Evolutionary conservation across 2,797 vertebrate genomes (phyloP).

Genomic region (Moxostoma hubbsi): DNA sequence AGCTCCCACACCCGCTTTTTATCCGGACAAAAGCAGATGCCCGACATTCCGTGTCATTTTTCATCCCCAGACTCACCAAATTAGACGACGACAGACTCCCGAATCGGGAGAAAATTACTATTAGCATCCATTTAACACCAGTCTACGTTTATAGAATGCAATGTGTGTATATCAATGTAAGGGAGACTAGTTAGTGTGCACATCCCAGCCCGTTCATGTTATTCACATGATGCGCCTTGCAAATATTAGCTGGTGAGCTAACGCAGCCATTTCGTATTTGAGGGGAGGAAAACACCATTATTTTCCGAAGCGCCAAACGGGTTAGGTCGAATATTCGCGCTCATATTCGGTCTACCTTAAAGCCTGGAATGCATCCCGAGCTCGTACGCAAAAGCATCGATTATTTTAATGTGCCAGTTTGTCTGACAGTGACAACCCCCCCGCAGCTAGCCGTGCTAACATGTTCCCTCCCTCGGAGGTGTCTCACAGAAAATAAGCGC

Average conservation of each 20-base stretch:
- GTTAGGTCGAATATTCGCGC: background rate
- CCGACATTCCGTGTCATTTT: constrained; percentile 63
- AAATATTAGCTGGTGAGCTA: constrained; percentile 40
- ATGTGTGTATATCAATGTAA: background rate
- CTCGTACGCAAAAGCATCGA: background rate
- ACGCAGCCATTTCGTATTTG: constrained; percentile 1
- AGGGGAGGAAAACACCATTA: background rate
- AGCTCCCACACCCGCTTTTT: constrained; percentile 52
- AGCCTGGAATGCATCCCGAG: too few species aligned
- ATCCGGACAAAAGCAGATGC: constrained; percentile 68
- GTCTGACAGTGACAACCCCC: constrained; percentile 46
- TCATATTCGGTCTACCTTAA: background rate
- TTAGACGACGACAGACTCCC: constrained; percentile 31
- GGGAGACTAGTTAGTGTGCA: background rate
- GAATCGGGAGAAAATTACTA: background rate
- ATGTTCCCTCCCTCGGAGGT: constrained; percentile 56
- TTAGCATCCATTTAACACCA: background rate
- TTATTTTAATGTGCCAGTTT: constrained; percentile 41
- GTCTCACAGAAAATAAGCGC: constrained; percentile 49
- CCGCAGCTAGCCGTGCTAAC: constrained; percentile 49
- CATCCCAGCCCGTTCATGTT: constrained; percentile 1
- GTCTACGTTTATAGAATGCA: background rate
- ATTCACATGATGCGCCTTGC: constrained; percentile 43
- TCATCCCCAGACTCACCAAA: constrained; percentile 49
- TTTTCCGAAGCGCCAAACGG: background rate